phyloP scores from a whole-genome alignment of 2,797 vertebrate species.

The Pristis pectinata region DNA sequence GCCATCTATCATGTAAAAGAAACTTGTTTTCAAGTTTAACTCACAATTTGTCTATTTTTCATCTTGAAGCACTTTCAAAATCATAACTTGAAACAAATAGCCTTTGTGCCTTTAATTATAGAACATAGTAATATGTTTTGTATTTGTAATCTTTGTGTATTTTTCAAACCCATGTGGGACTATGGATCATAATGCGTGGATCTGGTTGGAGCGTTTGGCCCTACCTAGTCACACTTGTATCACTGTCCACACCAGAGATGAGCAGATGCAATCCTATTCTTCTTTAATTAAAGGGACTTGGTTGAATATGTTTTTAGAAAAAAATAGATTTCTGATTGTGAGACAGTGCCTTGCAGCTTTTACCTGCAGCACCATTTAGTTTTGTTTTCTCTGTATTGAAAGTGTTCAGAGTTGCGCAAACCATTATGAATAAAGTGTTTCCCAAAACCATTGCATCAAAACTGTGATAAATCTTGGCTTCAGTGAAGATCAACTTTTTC shows the following conservation, averaged over 20 bases:
- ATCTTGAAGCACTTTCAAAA: slow-evolving; percentile 31
- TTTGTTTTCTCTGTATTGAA: background rate
- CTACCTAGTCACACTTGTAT: background rate
- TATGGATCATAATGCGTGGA: background rate
- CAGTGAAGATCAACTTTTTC: background rate
- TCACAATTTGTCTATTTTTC: background rate
- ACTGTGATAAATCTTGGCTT: background rate
- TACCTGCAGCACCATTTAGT: background rate
- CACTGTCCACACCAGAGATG: background rate
- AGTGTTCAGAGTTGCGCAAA: background rate
- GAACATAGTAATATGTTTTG: background rate
- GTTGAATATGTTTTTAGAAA: background rate
- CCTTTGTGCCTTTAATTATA: slow-evolving; percentile 5
- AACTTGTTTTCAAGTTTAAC: slow-evolving; percentile 16
- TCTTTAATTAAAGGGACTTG: slow-evolving; percentile 30
- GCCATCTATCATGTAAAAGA: background rate
- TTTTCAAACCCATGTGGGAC: background rate
- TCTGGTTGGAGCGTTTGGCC: background rate
- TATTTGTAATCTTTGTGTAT: background rate
- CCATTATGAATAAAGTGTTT: background rate
- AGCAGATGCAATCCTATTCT: slow-evolving; percentile 3
- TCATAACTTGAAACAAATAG: slow-evolving; percentile 14
- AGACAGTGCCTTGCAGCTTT: background rate
- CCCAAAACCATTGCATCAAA: background rate
- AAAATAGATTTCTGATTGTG: background rate